Conservation (phyloP, 2,113 vertebrate genomes). For the human (Homo sapiens) region GRCh38 chr2:112796501-112797000, state of each 20-base stretch:
- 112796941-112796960: neutral
- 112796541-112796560: no score
- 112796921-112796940: neutral
- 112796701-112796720: neutral
- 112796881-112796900: neutral
- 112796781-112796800: neutral
- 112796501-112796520: no score
- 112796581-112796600: neutral
- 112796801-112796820: neutral
- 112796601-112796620: neutral
- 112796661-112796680: neutral
- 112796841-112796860: neutral
- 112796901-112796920: neutral
- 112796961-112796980: neutral
- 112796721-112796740: neutral
- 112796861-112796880: neutral
- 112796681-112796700: neutral
- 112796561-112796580: no score
- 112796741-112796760: neutral
- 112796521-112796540: no score
- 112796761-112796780: neutral
- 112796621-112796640: neutral
- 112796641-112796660: neutral
- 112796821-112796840: neutral
- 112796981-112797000: neutral